Conservation (phyloP, 2,888 invertebrate species). For the Hypomecis punctinalis region DNA sequence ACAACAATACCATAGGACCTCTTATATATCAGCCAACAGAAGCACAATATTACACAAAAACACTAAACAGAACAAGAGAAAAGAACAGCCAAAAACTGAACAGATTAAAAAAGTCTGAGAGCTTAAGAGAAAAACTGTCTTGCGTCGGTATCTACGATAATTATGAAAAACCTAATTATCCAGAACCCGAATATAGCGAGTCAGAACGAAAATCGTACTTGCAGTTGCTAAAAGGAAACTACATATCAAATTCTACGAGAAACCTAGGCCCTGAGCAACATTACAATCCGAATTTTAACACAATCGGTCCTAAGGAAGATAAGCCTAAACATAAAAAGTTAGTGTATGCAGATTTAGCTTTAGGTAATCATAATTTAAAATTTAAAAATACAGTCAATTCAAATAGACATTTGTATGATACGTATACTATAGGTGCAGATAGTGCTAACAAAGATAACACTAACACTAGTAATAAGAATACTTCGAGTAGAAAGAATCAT, state of each 20-base stretch:
- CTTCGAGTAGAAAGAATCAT: conserved; percentile 64
- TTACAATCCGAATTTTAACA: conserved; percentile 68
- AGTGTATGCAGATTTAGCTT: conserved; percentile 82
- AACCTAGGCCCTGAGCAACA: conserved; percentile 71
- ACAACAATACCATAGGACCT: conserved; percentile 79
- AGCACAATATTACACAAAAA: conserved; percentile 78
- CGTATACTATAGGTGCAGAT: conserved; percentile 78
- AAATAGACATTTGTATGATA: conserved; percentile 83
- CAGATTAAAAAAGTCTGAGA: conserved; percentile 81
- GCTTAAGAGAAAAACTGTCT: conserved; percentile 78
- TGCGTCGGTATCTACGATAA: conserved; percentile 81
- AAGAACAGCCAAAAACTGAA: conserved; percentile 78
- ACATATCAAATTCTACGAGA: conserved; percentile 81
- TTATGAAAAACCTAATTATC: conserved; percentile 79
- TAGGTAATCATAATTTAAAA: conserved; percentile 84
- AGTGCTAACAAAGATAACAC: conserved; percentile 70
- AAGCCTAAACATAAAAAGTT: conserved; percentile 80
- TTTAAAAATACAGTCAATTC: conserved; percentile 85
- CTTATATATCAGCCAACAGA: conserved; percentile 77
- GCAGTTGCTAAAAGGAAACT: conserved; percentile 77
- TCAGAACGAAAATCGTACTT: conserved; percentile 77
- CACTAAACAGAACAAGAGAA: conserved; percentile 78
- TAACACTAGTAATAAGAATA: conserved; percentile 71
- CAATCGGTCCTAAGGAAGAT: conserved; percentile 73
- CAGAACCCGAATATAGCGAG: conserved; percentile 76